These are phyloP conservation scores for Eurytoma adleriae DNA, from an alignment of 2,888 invertebrate genomes.

Conservation along the genomic window DNA sequence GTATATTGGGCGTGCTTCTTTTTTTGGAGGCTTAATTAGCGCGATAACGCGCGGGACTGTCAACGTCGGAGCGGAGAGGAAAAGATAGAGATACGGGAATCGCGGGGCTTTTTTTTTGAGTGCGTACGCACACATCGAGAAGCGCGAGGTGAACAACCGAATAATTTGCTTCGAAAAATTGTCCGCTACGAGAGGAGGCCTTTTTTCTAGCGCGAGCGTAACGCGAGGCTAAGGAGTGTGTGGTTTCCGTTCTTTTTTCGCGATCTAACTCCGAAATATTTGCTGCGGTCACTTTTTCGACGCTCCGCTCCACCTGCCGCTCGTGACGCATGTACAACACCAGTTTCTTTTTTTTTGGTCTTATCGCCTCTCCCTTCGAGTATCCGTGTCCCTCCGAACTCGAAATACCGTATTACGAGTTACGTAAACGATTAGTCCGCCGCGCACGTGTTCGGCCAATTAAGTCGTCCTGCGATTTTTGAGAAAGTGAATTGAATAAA, in stretches of 20 bases:
- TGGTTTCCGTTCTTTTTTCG: too few species aligned
- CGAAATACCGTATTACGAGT: too few species aligned
- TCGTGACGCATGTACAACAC: slow-evolving; percentile 22
- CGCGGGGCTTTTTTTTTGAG: slow-evolving; percentile 16
- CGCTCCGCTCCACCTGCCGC: slow-evolving; percentile 12
- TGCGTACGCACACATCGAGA: slow-evolving; percentile 18
- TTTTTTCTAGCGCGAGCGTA: background rate
- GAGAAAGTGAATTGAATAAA: too few species aligned
- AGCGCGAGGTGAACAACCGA: slow-evolving; percentile 31
- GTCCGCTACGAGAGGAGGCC: too few species aligned
- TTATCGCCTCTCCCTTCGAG: background rate
- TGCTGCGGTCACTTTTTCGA: background rate
- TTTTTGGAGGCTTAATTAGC: background rate
- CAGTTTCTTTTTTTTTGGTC: background rate
- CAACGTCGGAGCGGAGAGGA: background rate
- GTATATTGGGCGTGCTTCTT: background rate
- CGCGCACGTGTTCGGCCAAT: too few species aligned
- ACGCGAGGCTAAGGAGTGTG: too few species aligned
- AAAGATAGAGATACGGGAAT: background rate
- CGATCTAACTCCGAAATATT: background rate
- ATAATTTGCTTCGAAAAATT: slow-evolving; percentile 9
- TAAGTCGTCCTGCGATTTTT: too few species aligned
- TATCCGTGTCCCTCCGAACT: too few species aligned
- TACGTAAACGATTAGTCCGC: too few species aligned
- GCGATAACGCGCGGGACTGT: background rate